These are phyloP conservation scores for Falco punctatus DNA, from an alignment of 2,113 vertebrate species.

Conservation along the genomic window DNA sequence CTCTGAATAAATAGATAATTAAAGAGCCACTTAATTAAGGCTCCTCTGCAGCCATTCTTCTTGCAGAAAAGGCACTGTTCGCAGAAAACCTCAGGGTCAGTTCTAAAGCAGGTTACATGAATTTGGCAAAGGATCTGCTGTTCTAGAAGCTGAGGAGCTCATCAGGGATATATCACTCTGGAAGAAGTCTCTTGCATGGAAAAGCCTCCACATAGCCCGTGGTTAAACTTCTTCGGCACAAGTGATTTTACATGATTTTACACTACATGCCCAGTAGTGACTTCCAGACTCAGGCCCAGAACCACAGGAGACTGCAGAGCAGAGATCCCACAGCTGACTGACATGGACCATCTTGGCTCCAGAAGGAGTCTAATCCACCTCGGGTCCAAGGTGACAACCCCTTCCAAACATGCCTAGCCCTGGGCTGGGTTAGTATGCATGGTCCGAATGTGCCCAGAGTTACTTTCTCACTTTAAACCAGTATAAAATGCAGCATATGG, in stretches of 20 bases:
- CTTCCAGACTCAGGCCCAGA: neutral
- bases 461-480: neutral
- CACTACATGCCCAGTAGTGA: neutral
- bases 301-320: neutral
- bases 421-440: neutral
- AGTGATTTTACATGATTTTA: neutral
- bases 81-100: neutral
- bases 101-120: neutral
- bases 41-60: neutral
- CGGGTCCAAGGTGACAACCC: neutral
- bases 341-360: neutral
- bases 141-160: neutral
- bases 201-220: neutral
- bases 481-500: neutral
- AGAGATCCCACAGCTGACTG: neutral
- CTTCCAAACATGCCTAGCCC: neutral
- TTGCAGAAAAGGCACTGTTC: neutral
- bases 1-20: constrained; percentile 13
- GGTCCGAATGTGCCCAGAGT: neutral
- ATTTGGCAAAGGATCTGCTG: neutral
- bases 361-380: neutral
- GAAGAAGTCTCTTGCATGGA: neutral
- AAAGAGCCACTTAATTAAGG: neutral
- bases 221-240: neutral
- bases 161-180: neutral